Conservation (phyloP, 2,888 invertebrate genomes). For the Habrosyne pyritoides region DNA sequence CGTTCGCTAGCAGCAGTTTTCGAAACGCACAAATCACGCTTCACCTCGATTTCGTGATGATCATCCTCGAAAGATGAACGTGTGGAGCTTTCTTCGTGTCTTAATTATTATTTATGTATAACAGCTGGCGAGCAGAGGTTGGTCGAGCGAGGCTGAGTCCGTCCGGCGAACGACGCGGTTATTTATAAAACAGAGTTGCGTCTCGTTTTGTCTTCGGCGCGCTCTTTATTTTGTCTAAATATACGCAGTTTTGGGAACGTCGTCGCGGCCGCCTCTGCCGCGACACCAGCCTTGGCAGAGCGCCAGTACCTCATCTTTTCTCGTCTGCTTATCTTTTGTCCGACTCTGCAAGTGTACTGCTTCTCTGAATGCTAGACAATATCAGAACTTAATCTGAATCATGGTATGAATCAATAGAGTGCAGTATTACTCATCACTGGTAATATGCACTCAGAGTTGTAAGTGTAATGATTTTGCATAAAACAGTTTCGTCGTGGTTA, state of each 20-base stretch:
- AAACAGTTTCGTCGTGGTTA: background rate
- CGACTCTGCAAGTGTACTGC: constrained; percentile 39
- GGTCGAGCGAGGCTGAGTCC: constrained; percentile 70
- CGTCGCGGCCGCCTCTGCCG: constrained; percentile 73
- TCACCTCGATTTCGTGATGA: constrained; percentile 25
- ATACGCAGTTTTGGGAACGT: constrained; percentile 84
- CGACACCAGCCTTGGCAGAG: constrained; percentile 72
- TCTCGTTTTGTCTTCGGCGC: constrained; percentile 83
- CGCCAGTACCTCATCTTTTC: constrained; percentile 73
- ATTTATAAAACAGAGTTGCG: constrained; percentile 83
- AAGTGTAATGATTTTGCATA: background rate
- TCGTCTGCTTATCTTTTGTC: constrained; percentile 67
- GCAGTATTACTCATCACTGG: background rate
- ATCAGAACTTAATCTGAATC: constrained; percentile 11
- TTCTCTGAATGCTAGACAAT: constrained; percentile 19
- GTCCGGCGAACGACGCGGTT: constrained; percentile 80
- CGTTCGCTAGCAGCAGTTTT: constrained; percentile 12
- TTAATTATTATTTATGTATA: constrained; percentile 83
- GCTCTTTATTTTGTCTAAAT: constrained; percentile 84
- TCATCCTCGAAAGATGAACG: constrained; percentile 46
- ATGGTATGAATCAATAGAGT: background rate
- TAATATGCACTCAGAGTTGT: background rate
- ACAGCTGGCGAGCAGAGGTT: constrained; percentile 81
- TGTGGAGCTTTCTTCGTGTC: constrained; percentile 73
- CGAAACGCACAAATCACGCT: constrained; percentile 11